Evolutionary conservation across 2,113 vertebrate species (phyloP).

Genomic region (Fulmarus glacialis): DNA sequence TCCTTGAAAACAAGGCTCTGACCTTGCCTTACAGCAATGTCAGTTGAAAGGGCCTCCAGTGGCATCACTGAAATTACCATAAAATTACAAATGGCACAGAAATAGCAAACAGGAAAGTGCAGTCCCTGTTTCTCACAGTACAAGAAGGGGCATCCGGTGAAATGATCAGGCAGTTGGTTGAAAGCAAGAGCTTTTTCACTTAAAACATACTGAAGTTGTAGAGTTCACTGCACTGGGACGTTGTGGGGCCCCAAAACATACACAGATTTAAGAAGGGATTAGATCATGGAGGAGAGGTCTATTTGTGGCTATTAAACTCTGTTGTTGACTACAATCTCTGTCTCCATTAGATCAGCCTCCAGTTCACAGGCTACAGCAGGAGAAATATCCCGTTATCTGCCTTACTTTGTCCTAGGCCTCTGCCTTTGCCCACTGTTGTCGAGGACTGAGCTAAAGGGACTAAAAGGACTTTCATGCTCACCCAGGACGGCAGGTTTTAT

Average conservation of each 20-base stretch:
- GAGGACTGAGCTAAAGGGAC: background rate
- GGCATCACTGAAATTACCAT: background rate
- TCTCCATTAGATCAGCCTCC: background rate
- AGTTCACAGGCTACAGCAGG: background rate
- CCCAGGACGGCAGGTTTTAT: background rate
- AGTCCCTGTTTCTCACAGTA: background rate
- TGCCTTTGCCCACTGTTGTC: background rate
- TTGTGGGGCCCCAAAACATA: background rate
- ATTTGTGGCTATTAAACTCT: background rate
- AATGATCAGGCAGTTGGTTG: background rate
- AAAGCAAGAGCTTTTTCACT: background rate
- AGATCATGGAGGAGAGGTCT: background rate
- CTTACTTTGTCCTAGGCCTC: background rate
- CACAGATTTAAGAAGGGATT: background rate
- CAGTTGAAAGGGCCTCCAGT: background rate
- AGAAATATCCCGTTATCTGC: background rate
- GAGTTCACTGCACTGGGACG: background rate
- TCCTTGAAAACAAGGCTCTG: background rate
- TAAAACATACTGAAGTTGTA: background rate
- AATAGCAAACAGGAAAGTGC: background rate
- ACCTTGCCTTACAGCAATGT: background rate
- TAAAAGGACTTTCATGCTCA: conserved; percentile 1
- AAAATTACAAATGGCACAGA: background rate
- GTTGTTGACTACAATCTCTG: background rate
- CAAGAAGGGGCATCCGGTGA: background rate